These are phyloP conservation scores for Chalcosyrphus nemorum DNA, from an alignment of 2,888 invertebrate species.

Conservation along the genomic window DNA sequence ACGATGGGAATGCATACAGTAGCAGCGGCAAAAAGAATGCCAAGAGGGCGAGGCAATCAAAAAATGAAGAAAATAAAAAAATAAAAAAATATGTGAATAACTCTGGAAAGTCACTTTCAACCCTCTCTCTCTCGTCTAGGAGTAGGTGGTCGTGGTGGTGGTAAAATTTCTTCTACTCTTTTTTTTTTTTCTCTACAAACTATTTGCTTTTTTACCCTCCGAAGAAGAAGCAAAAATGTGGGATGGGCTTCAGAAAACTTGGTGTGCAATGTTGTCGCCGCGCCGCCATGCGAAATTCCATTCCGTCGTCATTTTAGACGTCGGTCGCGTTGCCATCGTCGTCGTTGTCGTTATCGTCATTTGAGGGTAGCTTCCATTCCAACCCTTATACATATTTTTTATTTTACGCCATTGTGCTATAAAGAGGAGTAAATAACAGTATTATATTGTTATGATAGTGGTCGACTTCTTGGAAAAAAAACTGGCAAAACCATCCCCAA, in stretches of 20 bases:
- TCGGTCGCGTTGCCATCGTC: constrained; percentile 11
- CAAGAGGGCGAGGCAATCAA: constrained; percentile 70
- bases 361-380: constrained; percentile 59
- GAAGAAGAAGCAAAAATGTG: constrained; percentile 48
- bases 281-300: constrained; percentile 68
- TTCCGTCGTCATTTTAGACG: constrained; percentile 65
- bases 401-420: constrained; percentile 57
- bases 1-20: constrained; percentile 55
- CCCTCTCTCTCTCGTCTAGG: background rate
- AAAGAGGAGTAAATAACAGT: constrained; percentile 69
- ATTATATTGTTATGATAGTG: constrained; percentile 69
- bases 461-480: constrained; percentile 52
- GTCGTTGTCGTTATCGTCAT: background rate
- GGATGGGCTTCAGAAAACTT: constrained; percentile 66
- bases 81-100: constrained; percentile 24
- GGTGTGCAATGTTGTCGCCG: constrained; percentile 54
- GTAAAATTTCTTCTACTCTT: constrained; percentile 33
- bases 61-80: constrained; percentile 54
- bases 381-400: constrained; percentile 25
- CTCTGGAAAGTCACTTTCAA: constrained; percentile 19
- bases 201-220: constrained; percentile 56
- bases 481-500: constrained; percentile 14
- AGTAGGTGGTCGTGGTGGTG: background rate
- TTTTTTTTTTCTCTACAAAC: constrained; percentile 33
- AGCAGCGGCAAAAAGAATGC: constrained; percentile 24